Base-by-base conservation (phyloP, 2,888 invertebrate species). In the Iphiclides podalirius region DNA sequence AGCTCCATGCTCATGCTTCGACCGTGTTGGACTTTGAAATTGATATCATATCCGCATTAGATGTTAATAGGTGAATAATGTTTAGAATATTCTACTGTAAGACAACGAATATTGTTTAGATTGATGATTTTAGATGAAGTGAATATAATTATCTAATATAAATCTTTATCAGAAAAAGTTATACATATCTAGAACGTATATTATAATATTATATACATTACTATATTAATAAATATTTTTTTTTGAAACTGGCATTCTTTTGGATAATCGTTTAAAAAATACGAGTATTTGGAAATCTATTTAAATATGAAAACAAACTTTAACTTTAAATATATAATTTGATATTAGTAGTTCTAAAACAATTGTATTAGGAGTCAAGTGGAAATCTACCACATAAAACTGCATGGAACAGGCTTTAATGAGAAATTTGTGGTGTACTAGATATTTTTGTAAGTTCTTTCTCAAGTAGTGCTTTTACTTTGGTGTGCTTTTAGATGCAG, bases 391-490 rank as follows among this genome's bases (percentile, higher is more conserved):
- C 59, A 57, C 54, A 60, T 54, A 34, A 67, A 71, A 68, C 56
- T 76, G 81, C 81, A 67, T 74, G 82, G 82, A 77, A 71, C 70
- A 63, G 79, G 82, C 82, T 83, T 83, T 83, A 83, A 81, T 74
- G 74, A 68, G 55, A 59, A 63, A 65, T 68, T 70, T 69, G 66
- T 68, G 69, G 49, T 46, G 47, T 4, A 34, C 38, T 11, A 38
- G 36, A 59, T 58, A 53, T 51, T 52, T 54, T 52, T 55, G 40
- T 54, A 52, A 42, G 4, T 11, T 37, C 31, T n/a, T 36, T 15
- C 3, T 23, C 2, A n/a, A 31, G 12, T 47, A 35, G 36, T 16
- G 17, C 42, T 42, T 37, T 17, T 36, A 47, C 17, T 31, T 42
- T 36, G 9, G 15, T 42, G 47, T 42, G 37, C 41, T 48, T 33